Conservation (phyloP, 1,140 invertebrate genomes). For the Drosophila pachea region DNA sequence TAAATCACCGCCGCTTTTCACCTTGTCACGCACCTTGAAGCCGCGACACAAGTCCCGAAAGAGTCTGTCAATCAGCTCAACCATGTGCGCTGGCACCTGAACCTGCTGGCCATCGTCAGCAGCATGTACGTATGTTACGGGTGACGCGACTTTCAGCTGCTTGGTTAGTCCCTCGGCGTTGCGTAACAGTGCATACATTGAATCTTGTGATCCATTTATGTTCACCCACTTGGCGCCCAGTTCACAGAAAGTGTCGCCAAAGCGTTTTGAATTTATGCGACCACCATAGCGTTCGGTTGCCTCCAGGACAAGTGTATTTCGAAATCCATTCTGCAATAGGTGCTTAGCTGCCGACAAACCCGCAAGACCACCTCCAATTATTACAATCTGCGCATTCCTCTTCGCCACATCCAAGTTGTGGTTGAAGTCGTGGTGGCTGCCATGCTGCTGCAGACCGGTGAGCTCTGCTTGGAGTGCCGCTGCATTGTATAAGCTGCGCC, state of each 20-base stretch:
- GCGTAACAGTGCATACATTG: constrained; percentile 65
- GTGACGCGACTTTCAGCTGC: constrained; percentile 47
- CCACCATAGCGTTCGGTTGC: constrained; percentile 88
- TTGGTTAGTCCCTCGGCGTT: constrained; percentile 61
- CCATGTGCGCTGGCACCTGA: constrained; percentile 46
- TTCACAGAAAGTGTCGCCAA: constrained; percentile 86
- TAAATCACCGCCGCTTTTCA: constrained; percentile 54
- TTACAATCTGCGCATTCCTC: constrained; percentile 82
- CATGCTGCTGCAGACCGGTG: constrained; percentile 25
- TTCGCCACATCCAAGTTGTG: constrained; percentile 51
- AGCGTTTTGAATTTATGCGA: constrained; percentile 86
- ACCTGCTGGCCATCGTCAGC: constrained; percentile 10
- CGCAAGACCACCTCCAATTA: constrained; percentile 87
- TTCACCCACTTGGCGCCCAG: constrained; percentile 82
- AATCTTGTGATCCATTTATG: constrained; percentile 65
- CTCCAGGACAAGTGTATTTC: constrained; percentile 85
- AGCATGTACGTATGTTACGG: constrained; percentile 40
- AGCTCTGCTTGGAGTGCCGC: constrained; percentile 54
- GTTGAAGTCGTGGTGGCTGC: constrained; percentile 13
- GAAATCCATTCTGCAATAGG: constrained; percentile 84
- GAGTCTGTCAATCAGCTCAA: constrained; percentile 58
- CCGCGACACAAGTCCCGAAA: constrained; percentile 67
- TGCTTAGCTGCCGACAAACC: constrained; percentile 87
- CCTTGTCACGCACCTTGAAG: constrained; percentile 52
- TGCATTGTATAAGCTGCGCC: constrained; percentile 67